These are phyloP conservation scores for Choloepus didactylus DNA, from an alignment of 2,797 vertebrate species.

Conservation along the genomic window DNA sequence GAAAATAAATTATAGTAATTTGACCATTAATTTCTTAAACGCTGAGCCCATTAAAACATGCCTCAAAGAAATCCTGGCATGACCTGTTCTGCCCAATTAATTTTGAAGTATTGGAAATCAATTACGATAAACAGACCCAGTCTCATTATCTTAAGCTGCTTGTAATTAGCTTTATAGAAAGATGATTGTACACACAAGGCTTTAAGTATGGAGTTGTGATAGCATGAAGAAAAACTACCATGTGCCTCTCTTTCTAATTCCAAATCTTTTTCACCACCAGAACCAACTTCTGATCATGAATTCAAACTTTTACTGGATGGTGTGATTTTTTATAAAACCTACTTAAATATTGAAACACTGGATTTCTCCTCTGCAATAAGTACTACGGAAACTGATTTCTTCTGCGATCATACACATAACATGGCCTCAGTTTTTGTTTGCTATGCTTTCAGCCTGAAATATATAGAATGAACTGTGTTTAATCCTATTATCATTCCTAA, in stretches of 20 bases:
- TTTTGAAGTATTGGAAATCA: constrained; percentile 80
- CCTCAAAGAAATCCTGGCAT: constrained; percentile 62
- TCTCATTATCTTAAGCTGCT: constrained; percentile 73
- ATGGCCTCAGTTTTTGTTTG: constrained; percentile 58
- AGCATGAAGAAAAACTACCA: neutral
- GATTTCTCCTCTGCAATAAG: constrained; percentile 34
- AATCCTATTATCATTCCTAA: constrained; percentile 50
- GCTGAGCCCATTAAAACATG: constrained; percentile 65
- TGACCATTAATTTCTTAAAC: constrained; percentile 74
- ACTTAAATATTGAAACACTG: constrained; percentile 55
- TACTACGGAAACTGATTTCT: constrained; percentile 61
- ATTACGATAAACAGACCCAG: constrained; percentile 60
- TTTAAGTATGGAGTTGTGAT: neutral
- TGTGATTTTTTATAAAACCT: constrained; percentile 62
- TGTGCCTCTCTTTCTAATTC: neutral
- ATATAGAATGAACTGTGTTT: neutral
- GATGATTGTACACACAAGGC: constrained; percentile 9
- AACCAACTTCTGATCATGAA: neutral
- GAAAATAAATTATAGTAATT: constrained; percentile 79
- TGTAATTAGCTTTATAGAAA: constrained; percentile 69
- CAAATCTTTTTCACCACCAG: neutral
- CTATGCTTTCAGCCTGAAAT: constrained; percentile 13
- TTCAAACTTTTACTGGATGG: neutral
- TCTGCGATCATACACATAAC: neutral
- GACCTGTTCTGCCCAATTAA: constrained; percentile 77